phyloP scores from a whole-genome alignment of 2,888 invertebrate genomes.

The Fragum sueziense region DNA sequence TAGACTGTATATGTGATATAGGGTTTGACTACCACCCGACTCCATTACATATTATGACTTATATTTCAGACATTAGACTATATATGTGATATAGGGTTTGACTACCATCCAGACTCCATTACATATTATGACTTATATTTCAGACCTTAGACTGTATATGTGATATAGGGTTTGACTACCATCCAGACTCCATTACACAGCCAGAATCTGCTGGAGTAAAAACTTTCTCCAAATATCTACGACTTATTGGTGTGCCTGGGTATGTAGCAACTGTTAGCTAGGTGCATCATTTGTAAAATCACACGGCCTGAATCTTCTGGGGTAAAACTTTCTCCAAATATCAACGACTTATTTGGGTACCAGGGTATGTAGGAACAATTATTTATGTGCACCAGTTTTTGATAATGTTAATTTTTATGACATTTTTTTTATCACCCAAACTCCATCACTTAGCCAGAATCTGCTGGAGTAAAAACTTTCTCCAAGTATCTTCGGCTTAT shows the following conservation, averaged over 20 bases:
- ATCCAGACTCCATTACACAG: slow-evolving; percentile 58
- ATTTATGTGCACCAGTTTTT: too few species aligned
- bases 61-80: slow-evolving; percentile 69
- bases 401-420: too few species aligned
- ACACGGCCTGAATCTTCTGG: too few species aligned
- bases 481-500: slow-evolving; percentile 31
- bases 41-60: too few species aligned
- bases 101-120: slow-evolving; percentile 63
- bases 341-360: too few species aligned
- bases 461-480: slow-evolving; percentile 52
- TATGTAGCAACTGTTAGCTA: not conserved
- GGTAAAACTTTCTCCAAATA: too few species aligned
- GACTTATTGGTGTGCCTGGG: slow-evolving; percentile 5
- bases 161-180: slow-evolving; percentile 70
- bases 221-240: slow-evolving; percentile 38
- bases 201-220: slow-evolving; percentile 58
- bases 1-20: slow-evolving; percentile 71
- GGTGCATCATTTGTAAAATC: too few species aligned
- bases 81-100: slow-evolving; percentile 72
- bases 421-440: slow-evolving; percentile 68
- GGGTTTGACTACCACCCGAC: slow-evolving; percentile 70
- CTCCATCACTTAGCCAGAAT: slow-evolving; percentile 56
- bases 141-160: slow-evolving; percentile 73
- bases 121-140: too few species aligned
- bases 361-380: too few species aligned